These are phyloP conservation scores for Erebia ligea DNA, from an alignment of 2,888 invertebrate genomes.

Conservation along the genomic window DNA sequence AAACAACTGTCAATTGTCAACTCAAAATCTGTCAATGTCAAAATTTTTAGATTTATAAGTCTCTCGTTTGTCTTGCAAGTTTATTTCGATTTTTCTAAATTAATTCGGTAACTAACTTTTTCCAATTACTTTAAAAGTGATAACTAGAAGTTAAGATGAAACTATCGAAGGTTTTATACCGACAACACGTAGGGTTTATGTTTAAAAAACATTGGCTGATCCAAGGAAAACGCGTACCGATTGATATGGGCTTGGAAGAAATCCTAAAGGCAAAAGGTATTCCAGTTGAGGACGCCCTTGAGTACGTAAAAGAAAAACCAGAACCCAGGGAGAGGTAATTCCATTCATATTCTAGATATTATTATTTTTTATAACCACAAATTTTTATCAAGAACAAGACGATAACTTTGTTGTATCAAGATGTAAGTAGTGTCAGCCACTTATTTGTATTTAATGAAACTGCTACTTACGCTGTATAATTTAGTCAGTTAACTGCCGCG, in stretches of 20 bases:
- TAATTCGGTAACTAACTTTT: neutral
- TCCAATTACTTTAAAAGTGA: neutral
- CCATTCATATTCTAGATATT: neutral
- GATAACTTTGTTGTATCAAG: neutral
- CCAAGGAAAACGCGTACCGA: slow-evolving; percentile 84
- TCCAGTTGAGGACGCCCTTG: slow-evolving; percentile 84
- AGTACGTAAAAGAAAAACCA: slow-evolving; percentile 78
- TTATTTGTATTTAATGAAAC: too few species aligned
- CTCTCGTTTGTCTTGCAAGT: neutral
- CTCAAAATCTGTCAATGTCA: too few species aligned
- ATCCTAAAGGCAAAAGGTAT: slow-evolving; percentile 83
- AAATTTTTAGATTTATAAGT: too few species aligned
- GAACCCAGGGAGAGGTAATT: slow-evolving; percentile 57
- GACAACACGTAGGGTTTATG: slow-evolving; percentile 89
- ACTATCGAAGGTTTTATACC: slow-evolving; percentile 82
- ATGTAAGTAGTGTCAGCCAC: too few species aligned
- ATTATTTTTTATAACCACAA: slow-evolving; percentile 1
- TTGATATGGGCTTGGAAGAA: slow-evolving; percentile 81
- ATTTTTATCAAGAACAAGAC: neutral
- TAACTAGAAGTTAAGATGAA: slow-evolving; percentile 82
- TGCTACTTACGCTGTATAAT: too few species aligned
- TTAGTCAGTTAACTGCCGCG: too few species aligned
- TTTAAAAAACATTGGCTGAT: slow-evolving; percentile 88
- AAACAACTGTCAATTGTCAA: too few species aligned
- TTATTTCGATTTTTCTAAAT: neutral